Base-by-base conservation (phyloP, 2,888 invertebrate genomes). In the Plemyria rubiginata region DNA sequence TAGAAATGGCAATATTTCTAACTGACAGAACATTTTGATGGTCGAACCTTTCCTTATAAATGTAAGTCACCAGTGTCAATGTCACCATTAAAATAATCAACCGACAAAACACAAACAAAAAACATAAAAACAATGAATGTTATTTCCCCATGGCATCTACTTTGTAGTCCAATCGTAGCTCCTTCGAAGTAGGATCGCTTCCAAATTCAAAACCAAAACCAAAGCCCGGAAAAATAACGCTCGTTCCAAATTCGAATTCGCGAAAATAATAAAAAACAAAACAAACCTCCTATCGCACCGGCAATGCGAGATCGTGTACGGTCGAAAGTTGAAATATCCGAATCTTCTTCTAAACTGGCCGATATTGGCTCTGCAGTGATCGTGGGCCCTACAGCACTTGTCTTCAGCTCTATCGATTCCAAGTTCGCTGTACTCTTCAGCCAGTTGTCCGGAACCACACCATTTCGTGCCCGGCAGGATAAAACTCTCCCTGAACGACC, bases 271-370 rank as follows among this genome's bases (percentile, higher is more conserved):
- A 76, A 68, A 77, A 81, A 79, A 75, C 72, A 70, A 70, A 81
- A 87, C 93, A 86, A 93, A 96, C 96, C 96, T 96, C 90, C 94
- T 93, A 87, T 97, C 96, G 84, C 96, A 97, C 71, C 94, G 93
- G 87, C 96, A 97, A 83, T 96, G 95, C 79, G 96, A 96, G 70
- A 96, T 89, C 40, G 96, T 96, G 87, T 95, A 95, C 70, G 95
- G 95, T 69, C 95, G 90, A 81, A 90, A 93, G 93, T 97, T 96
- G 93, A 95, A 94, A 76, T 94, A 88, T 76, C 94, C 90, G 75
- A 88, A 96, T 80, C 94, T 94, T 73, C 92, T 90, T 69, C 92
- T 88, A 81, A 96, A 94, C 49, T 94, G 94, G 38, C 94, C 94
- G 75, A 96, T 92, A 79, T 94, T 93, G 77, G 92, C 85, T 57